Base-by-base conservation (phyloP, 2,888 invertebrate genomes). In the Syrista parreyssii region DNA sequence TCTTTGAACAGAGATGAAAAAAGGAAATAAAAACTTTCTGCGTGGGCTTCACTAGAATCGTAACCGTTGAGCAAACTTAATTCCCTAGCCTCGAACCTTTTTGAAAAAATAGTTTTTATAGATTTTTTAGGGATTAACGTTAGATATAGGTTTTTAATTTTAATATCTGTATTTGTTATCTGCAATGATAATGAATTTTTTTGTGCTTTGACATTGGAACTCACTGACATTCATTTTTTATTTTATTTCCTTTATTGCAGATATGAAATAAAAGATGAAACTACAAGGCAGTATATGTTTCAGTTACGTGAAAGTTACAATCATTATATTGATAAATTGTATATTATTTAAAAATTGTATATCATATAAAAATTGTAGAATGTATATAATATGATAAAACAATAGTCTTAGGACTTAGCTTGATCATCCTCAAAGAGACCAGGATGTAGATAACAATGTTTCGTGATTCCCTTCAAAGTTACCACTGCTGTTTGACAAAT, bases 401-500 rank as follows among this genome's bases (percentile, higher is more conserved):
- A 23, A 40, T 9, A 55, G 9, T 6, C 15, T 55, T 55, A 55
- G 55, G 55, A 55, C 55, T 55, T 55, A 55, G 23, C 6, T 15
- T 55, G 9, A 31, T 35, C 55, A 23, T 87, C 79, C 76, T 86
- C 84, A 73, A 89, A 89, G 33, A 89, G 84, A 36, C 91, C 91
- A 31, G 91, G 91, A 84, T 91, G 88, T 69, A 91, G 79, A 74
- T 86, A 91, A 78, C 89, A 87, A 76, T 87, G 87, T 78, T 87
- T 88, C 77, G 85, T 87, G 72, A 91, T 90, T 75, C 91, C 91
- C 40, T 85, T 82, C 1, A 76, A 83, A 30, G 84, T 81, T 6
- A 86, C 74, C 12, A 79, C 81, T 68, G 89, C 82, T 3, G 91
- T 91, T 78, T 91, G 91, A 55, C 88, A 88, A 55, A 84, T 79